phyloP scores from a whole-genome alignment of 2,888 invertebrate genomes.

The Eurytoma adleriae region DNA sequence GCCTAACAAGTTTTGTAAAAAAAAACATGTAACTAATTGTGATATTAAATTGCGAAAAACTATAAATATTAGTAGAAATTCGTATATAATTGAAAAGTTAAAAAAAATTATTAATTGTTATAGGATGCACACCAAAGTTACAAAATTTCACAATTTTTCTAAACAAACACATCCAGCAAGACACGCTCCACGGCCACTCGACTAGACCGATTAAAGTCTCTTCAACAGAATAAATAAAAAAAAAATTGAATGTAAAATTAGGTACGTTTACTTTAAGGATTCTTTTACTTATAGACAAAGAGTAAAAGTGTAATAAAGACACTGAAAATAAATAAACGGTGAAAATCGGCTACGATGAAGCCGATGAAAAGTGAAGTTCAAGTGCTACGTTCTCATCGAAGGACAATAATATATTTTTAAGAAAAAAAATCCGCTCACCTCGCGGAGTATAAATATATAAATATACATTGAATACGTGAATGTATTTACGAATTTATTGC shows the following conservation, averaged over 20 bases:
- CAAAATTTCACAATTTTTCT: not conserved
- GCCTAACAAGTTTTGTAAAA: conserved; percentile 17
- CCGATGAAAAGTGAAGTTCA: conserved; percentile 62
- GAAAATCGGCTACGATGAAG: conserved; percentile 42
- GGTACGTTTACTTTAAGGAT: conserved; percentile 38
- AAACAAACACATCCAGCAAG: conserved; percentile 38
- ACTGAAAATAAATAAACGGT: conserved; percentile 20
- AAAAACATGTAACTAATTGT: conserved; percentile 36
- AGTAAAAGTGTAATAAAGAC: conserved; percentile 50
- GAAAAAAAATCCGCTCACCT: conserved; percentile 60
- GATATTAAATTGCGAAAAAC: conserved; percentile 29
- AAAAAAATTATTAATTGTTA: conserved; percentile 3
- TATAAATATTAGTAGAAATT: conserved; percentile 15
- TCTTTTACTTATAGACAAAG: conserved; percentile 30
- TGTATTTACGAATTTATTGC: conserved; percentile 62
- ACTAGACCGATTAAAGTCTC: conserved; percentile 13
- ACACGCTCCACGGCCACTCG: conserved; percentile 10
- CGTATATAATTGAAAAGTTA: conserved; percentile 4
- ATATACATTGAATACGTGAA: conserved; percentile 58
- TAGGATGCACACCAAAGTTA: conserved; percentile 12
- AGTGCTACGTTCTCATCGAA: conserved; percentile 74
- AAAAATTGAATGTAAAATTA: conserved; percentile 31
- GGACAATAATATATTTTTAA: conserved; percentile 76
- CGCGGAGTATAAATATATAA: conserved; percentile 58
- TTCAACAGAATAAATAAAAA: conserved; percentile 21